phyloP scores from a whole-genome alignment of 2,113 vertebrate species.

The Atlantisia rogersi region DNA sequence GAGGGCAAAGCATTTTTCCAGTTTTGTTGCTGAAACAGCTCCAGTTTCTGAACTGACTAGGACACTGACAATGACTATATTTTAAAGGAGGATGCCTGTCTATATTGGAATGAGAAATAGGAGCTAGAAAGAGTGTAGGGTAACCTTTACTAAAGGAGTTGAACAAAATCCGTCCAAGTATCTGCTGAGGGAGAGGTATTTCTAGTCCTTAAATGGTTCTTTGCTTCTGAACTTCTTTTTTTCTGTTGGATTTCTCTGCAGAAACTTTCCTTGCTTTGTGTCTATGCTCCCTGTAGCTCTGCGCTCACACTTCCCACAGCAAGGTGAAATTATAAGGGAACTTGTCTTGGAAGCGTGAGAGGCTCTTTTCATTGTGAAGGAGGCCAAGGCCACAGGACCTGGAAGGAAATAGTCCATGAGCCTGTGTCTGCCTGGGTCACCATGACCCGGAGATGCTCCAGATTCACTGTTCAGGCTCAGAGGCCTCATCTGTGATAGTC shows the following conservation, averaged over 20 bases:
- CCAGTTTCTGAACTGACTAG: background rate
- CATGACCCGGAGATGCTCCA: background rate
- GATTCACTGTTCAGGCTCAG: background rate
- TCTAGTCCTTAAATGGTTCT: background rate
- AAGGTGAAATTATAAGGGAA: background rate
- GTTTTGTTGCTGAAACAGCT: background rate
- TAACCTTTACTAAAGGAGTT: background rate
- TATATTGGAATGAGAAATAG: background rate
- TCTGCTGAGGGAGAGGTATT: background rate
- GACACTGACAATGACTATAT: background rate
- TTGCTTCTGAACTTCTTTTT: background rate
- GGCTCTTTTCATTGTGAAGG: background rate
- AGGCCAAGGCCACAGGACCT: background rate
- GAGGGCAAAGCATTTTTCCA: background rate
- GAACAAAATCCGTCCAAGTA: background rate
- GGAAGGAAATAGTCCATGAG: background rate
- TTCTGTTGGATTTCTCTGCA: background rate
- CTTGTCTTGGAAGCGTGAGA: background rate
- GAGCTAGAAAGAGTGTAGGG: background rate
- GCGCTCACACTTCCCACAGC: background rate
- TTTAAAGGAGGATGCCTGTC: background rate
- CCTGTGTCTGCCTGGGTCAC: background rate
- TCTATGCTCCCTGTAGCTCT: background rate
- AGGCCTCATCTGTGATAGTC: background rate
- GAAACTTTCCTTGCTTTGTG: background rate